phyloP scores from a whole-genome alignment of 1,140 invertebrate species.

The Zaprionus lachaisei region DNA sequence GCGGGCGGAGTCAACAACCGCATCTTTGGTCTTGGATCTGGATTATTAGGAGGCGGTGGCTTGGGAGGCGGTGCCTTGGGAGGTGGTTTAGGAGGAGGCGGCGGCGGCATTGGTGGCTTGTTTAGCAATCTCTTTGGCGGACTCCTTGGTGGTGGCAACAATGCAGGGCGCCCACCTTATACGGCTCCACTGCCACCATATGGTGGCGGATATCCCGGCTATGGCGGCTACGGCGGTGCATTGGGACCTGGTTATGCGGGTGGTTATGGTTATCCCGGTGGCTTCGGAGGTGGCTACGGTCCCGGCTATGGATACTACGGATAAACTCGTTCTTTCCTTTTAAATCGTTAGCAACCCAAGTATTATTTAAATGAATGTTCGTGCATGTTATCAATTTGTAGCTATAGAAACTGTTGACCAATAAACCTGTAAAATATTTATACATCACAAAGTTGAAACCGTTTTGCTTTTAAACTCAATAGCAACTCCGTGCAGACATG shows the following conservation, averaged over 20 bases:
- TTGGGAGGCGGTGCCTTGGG: slow-evolving; percentile 42
- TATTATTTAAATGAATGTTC: slow-evolving; percentile 35
- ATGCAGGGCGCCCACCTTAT: slow-evolving; percentile 29
- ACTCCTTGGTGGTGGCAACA: slow-evolving; percentile 54
- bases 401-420: slow-evolving; percentile 36
- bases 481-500: not conserved
- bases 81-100: slow-evolving; percentile 34
- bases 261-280: slow-evolving; percentile 37
- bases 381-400: slow-evolving; percentile 33
- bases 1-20: slow-evolving; percentile 59
- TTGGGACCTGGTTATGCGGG: slow-evolving; percentile 40
- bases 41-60: slow-evolving; percentile 51
- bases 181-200: slow-evolving; percentile 29
- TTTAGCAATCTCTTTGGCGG: slow-evolving; percentile 53
- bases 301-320: slow-evolving; percentile 41
- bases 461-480: not conserved
- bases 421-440: slow-evolving; percentile 15
- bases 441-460: not conserved
- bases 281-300: slow-evolving; percentile 53
- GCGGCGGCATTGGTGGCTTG: slow-evolving; percentile 44
- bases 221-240: slow-evolving; percentile 28
- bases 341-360: slow-evolving; percentile 2
- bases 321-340: not conserved
- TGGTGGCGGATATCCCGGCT: slow-evolving; percentile 30
- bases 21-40: slow-evolving; percentile 47